Percentiles rank a stretch among this genome's conserved stretches.
Conservation (phyloP, 53 echinoderm and acorn worm genomes). For the Paracentrotus lividus region DNA sequence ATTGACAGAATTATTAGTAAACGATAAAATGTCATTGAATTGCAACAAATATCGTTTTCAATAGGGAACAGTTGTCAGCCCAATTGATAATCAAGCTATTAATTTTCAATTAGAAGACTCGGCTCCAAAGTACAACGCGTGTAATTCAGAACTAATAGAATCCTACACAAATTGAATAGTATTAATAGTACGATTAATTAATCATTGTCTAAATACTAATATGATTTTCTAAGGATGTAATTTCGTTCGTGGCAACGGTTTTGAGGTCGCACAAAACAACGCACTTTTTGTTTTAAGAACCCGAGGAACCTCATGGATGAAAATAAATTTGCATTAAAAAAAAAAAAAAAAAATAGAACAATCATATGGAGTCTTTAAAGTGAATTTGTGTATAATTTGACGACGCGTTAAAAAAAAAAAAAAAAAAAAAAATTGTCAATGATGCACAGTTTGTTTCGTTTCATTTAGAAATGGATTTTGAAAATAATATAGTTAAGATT, state of each 20-base stretch:
- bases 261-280: background rate
- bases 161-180: background rate
- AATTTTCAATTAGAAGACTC: slow-evolving; percentile 23
- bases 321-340: too few relatives aligned
- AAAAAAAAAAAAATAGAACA: too few relatives aligned
- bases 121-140: slow-evolving; percentile 56
- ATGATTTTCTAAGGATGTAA: background rate
- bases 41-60: slow-evolving; percentile 4
- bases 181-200: slow-evolving; percentile 15
- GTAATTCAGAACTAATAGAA: background rate
- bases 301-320: too few relatives aligned
- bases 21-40: slow-evolving; percentile 44
- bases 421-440: too few relatives aligned
- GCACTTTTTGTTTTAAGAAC: background rate
- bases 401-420: too few relatives aligned
- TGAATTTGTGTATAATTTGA: too few relatives aligned
- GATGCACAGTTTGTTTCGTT: too few relatives aligned
- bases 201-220: slow-evolving; percentile 46
- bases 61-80: background rate
- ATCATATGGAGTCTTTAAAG: too few relatives aligned
- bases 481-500: too few relatives aligned
- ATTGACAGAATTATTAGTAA: slow-evolving; percentile 26
- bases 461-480: too few relatives aligned
- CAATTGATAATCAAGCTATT: background rate
- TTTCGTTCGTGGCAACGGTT: background rate